Evolutionary conservation across 1,140 invertebrate species (phyloP).

Genomic region (Drosophila trapezifrons): DNA sequence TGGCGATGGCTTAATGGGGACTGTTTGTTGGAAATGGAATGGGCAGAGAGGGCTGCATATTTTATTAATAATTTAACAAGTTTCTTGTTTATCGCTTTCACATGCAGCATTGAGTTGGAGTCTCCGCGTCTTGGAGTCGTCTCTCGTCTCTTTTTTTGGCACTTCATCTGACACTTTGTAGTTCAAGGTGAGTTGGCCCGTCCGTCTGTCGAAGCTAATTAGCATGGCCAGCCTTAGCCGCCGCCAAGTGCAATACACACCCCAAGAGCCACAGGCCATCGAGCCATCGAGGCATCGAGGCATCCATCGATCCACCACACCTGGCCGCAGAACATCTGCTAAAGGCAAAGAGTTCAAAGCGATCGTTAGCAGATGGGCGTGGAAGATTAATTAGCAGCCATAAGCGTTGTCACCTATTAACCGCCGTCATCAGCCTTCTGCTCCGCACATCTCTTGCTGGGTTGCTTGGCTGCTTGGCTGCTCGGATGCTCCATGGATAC

Average conservation of each 20-base stretch:
- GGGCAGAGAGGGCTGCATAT: slow-evolving; percentile 36
- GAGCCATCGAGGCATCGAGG: background rate
- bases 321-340: slow-evolving; percentile 55
- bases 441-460: background rate
- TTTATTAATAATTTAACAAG: slow-evolving; percentile 69
- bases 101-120: slow-evolving; percentile 11
- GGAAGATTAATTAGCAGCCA: slow-evolving; percentile 51
- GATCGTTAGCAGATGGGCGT: slow-evolving; percentile 31
- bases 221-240: slow-evolving; percentile 32
- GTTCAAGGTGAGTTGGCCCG: slow-evolving; percentile 72
- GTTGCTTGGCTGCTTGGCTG: background rate
- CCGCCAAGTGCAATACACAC: slow-evolving; percentile 13
- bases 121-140: background rate
- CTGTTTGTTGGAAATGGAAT: slow-evolving; percentile 8
- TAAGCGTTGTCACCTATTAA: slow-evolving; percentile 33
- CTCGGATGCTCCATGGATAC: slow-evolving; percentile 6
- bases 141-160: slow-evolving; percentile 23
- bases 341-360: slow-evolving; percentile 29
- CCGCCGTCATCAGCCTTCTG: background rate
- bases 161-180: slow-evolving; percentile 64
- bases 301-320: background rate
- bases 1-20: slow-evolving; percentile 9
- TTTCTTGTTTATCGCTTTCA: slow-evolving; percentile 59
- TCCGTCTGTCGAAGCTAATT: slow-evolving; percentile 43
- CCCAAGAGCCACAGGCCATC: too few species aligned